Evolutionary conservation across 2,113 vertebrate species (phyloP).

Genomic region (Calcarius ornatus): DNA sequence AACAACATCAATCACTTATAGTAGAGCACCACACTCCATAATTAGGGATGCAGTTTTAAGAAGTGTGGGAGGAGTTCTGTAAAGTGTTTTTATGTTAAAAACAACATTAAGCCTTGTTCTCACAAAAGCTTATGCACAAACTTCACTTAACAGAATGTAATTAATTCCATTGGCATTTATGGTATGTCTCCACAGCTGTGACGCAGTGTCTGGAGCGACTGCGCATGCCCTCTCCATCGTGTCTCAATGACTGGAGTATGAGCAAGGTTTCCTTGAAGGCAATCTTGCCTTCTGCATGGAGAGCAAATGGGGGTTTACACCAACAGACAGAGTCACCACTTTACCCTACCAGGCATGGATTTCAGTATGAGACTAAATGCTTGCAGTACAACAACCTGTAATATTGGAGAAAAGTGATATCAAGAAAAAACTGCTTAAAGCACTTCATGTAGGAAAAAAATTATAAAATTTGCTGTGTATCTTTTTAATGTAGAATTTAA

Average conservation of each 20-base stretch:
- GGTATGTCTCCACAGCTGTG: not conserved
- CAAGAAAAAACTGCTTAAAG: not conserved
- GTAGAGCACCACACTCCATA: constrained; percentile 46
- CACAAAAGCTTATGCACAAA: not conserved
- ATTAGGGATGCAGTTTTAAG: constrained; percentile 55
- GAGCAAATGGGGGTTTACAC: not conserved
- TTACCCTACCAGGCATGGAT: not conserved
- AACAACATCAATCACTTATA: constrained; percentile 55
- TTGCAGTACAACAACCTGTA: not conserved
- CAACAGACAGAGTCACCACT: not conserved
- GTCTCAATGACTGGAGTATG: not conserved
- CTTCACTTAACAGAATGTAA: not conserved
- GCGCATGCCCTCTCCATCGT: rapidly evolving
- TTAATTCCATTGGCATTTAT: not conserved
- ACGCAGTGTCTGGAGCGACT: not conserved
- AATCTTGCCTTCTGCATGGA: not conserved
- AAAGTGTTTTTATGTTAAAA: constrained; percentile 51
- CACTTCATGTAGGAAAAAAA: not conserved
- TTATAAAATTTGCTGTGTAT: not conserved
- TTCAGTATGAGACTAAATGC: not conserved
- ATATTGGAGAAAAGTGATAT: not conserved
- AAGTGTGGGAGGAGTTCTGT: constrained; percentile 54
- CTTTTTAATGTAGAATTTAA: not conserved
- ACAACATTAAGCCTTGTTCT: constrained; percentile 13
- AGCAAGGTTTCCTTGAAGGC: not conserved